phyloP scores from a whole-genome alignment of 2,113 vertebrate species.

The Laticauda laticaudata region DNA sequence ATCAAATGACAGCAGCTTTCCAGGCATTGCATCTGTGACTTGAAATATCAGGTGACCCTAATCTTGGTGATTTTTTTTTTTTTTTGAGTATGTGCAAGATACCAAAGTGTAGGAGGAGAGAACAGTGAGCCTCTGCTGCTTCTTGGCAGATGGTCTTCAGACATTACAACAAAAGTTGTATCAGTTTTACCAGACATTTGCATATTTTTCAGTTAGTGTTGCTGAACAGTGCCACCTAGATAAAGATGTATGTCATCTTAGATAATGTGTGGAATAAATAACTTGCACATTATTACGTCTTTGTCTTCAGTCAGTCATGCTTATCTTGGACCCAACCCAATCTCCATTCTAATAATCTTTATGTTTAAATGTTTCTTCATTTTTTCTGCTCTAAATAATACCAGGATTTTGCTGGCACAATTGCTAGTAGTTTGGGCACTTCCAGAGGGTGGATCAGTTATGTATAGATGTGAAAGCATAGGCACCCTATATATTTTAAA shows the following conservation, averaged over 20 bases:
- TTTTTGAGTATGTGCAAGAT: background rate
- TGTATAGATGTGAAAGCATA: background rate
- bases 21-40: background rate
- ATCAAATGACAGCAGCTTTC: background rate
- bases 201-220: background rate
- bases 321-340: background rate
- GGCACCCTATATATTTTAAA: background rate
- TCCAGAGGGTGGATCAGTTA: background rate
- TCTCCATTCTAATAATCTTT: no score
- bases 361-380: background rate
- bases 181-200: background rate
- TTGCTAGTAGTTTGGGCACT: background rate
- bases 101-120: background rate
- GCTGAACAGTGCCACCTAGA: background rate
- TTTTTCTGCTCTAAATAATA: background rate
- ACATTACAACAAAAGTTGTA: background rate
- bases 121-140: background rate
- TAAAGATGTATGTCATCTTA: background rate
- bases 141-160: background rate
- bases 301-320: background rate
- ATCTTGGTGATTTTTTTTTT: background rate
- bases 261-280: background rate
- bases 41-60: background rate
- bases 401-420: background rate
- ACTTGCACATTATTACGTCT: background rate